Conservation (phyloP, 2,888 invertebrate genomes). For the Globia sparganii region DNA sequence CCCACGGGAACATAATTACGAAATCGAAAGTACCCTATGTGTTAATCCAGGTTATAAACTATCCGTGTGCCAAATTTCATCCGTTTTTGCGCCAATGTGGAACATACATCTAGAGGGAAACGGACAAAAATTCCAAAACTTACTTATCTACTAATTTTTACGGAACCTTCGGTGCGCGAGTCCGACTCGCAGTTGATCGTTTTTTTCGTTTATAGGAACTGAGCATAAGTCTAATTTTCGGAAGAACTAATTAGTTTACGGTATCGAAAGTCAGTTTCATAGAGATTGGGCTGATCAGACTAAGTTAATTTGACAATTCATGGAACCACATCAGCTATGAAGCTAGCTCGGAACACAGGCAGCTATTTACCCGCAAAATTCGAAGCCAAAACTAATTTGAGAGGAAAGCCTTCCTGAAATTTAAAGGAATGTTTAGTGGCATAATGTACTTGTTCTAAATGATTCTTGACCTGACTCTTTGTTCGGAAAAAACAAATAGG, state of each 20-base stretch:
- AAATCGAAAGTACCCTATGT: background rate
- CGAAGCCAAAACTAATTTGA: constrained; percentile 66
- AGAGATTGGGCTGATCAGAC: constrained; percentile 35
- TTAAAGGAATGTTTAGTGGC: constrained; percentile 1
- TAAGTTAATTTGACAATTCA: constrained; percentile 46
- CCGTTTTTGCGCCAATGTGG: background rate
- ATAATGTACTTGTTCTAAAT: constrained; percentile 17
- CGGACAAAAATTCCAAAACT: background rate
- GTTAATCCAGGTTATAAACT: background rate
- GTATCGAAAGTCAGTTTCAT: constrained; percentile 13
- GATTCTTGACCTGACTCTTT: background rate
- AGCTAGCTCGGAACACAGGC: constrained; percentile 16
- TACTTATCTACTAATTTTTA: no score
- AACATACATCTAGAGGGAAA: background rate
- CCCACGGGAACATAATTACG: background rate
- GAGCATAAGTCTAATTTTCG: background rate
- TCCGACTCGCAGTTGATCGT: no score
- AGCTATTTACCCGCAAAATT: constrained; percentile 28
- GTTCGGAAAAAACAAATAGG: background rate
- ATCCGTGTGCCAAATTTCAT: background rate
- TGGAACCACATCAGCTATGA: constrained; percentile 29
- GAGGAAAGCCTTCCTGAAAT: constrained; percentile 53
- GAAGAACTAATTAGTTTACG: background rate
- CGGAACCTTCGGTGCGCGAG: no score
- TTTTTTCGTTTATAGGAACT: background rate